Conservation (phyloP, 2,888 invertebrate genomes). For the Stenodema calcarata region DNA sequence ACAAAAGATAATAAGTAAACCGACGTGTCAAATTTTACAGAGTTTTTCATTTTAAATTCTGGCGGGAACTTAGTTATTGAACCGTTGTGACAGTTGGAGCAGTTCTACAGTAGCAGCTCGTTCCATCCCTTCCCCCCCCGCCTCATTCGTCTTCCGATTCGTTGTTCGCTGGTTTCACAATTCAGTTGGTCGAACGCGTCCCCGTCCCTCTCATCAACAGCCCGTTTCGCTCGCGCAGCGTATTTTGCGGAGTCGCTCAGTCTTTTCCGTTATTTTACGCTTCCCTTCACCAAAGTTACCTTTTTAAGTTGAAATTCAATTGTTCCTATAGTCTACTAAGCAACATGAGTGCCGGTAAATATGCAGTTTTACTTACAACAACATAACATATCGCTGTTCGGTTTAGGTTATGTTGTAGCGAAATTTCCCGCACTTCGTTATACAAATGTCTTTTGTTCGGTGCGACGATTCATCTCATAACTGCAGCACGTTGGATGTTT, state of each 20-base stretch:
- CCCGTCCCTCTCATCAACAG: neutral
- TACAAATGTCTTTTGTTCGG: neutral
- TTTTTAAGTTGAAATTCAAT: neutral
- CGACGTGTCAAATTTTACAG: too few species aligned
- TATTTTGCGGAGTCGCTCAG: neutral
- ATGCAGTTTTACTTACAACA: neutral
- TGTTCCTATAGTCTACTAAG: neutral
- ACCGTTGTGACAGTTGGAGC: too few species aligned
- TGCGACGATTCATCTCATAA: neutral
- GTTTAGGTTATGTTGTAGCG: neutral
- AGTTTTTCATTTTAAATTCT: too few species aligned
- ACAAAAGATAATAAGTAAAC: too few species aligned
- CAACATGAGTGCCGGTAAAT: neutral
- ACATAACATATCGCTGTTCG: too few species aligned
- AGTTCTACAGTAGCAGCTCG: neutral
- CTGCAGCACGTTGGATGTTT: neutral
- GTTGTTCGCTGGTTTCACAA: neutral
- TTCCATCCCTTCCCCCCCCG: neutral
- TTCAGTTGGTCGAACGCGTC: neutral
- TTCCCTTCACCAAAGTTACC: neutral
- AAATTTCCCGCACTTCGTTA: neutral
- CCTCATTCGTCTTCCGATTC: neutral
- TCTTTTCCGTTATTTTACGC: neutral
- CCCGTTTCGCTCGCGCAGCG: neutral
- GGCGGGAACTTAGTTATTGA: too few species aligned